These are phyloP conservation scores for Ictidomys tridecemlineatus DNA, from an alignment of 2,113 vertebrate species.

Conservation along the genomic window DNA sequence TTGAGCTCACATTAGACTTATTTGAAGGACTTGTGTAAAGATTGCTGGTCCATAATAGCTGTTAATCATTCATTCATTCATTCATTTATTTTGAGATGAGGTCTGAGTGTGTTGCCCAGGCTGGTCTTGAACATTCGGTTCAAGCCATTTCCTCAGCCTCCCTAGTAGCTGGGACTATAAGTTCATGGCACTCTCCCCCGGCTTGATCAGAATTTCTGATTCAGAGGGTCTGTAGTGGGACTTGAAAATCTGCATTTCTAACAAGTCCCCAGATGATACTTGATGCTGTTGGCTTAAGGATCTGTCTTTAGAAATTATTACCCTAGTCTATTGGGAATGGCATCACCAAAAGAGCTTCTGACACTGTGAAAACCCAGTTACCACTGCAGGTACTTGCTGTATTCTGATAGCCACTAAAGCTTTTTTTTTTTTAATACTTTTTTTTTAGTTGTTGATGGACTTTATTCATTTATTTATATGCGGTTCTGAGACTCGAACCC, in stretches of 20 bases:
- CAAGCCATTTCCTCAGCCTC: not conserved
- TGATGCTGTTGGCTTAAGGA: not conserved
- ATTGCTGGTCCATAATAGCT: not conserved
- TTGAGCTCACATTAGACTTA: not conserved
- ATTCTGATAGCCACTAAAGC: not conserved
- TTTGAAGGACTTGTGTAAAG: constrained; percentile 3
- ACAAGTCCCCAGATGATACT: not conserved
- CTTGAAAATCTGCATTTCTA: not conserved
- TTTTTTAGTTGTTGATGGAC: no score
- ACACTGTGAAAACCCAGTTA: not conserved
- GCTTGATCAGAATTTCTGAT: not conserved
- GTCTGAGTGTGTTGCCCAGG: not conserved
- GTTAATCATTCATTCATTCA: not conserved
- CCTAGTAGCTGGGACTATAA: not conserved
- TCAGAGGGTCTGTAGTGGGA: not conserved
- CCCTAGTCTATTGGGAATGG: not conserved
- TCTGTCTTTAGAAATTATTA: not conserved
- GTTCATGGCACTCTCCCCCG: not conserved
- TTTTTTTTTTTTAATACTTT: not conserved
- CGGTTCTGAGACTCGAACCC: no score
- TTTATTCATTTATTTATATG: no score
- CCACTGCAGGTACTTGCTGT: not conserved
- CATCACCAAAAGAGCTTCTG: not conserved
- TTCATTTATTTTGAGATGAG: not conserved
- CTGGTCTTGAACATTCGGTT: not conserved